Evolutionary conservation across 2,888 invertebrate genomes (phyloP).

Genomic region (Phengaris alcon): DNA sequence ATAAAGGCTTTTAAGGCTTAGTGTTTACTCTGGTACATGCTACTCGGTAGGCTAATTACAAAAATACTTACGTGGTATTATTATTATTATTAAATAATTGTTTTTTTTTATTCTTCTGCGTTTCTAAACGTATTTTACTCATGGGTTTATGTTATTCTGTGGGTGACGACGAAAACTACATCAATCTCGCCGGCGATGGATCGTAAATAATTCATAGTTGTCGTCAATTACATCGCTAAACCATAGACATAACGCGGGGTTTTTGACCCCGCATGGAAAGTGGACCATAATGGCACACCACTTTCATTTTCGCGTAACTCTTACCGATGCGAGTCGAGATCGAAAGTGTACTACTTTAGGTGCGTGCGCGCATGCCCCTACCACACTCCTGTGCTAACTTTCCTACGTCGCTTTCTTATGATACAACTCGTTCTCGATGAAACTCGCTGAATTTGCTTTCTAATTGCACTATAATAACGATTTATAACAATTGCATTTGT

Average conservation of each 20-base stretch:
- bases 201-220: conserved; percentile 38
- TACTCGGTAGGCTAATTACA: too few relatives aligned
- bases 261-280: conserved; percentile 75
- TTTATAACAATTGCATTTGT: conserved; percentile 43
- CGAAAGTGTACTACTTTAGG: conserved; percentile 77
- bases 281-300: conserved; percentile 77
- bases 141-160: background rate
- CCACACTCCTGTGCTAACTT: conserved; percentile 58
- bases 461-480: conserved; percentile 74
- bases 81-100: too few relatives aligned
- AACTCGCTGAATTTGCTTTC: conserved; percentile 76
- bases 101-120: background rate
- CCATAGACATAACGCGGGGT: conserved; percentile 59
- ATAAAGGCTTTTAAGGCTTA: background rate
- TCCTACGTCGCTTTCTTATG: conserved; percentile 75
- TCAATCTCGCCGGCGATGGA: conserved; percentile 4
- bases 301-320: conserved; percentile 82
- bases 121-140: background rate
- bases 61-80: too few relatives aligned
- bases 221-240: conserved; percentile 57
- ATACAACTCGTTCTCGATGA: conserved; percentile 48
- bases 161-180: background rate
- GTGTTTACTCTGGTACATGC: background rate
- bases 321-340: conserved; percentile 72
- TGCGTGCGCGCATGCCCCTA: conserved; percentile 69